These are phyloP conservation scores for Zaprionus ornatus DNA, from an alignment of 1,140 invertebrate genomes.

Conservation along the genomic window DNA sequence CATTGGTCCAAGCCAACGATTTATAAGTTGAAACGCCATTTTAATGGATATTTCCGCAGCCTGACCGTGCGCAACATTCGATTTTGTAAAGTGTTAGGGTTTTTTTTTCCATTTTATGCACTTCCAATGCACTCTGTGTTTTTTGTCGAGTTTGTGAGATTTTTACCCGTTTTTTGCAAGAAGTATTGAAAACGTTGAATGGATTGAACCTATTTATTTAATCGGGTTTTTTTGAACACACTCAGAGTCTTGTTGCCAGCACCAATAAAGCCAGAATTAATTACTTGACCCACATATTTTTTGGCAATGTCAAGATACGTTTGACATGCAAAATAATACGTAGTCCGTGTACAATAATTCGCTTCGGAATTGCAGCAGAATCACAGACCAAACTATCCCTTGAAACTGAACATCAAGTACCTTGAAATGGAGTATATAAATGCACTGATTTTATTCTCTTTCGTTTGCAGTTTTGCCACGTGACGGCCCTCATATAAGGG, in stretches of 20 bases:
- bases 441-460: constrained; percentile 3
- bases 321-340: neutral
- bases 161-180: neutral
- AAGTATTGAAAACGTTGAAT: constrained; percentile 10
- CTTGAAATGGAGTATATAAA: constrained; percentile 16
- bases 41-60: constrained; percentile 80
- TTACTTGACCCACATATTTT: constrained; percentile 35
- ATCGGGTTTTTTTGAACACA: constrained; percentile 29
- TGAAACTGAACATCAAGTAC: neutral
- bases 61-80: constrained; percentile 62
- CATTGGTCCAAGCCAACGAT: constrained; percentile 56
- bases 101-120: constrained; percentile 20
- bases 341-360: neutral
- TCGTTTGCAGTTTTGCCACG: constrained; percentile 88
- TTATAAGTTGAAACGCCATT: constrained; percentile 82
- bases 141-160: neutral
- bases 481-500: constrained; percentile 91
- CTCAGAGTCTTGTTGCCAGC: constrained; percentile 30
- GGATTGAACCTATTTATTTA: constrained; percentile 18
- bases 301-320: neutral
- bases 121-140: constrained; percentile 8
- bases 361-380: neutral
- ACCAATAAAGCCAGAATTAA: constrained; percentile 62
- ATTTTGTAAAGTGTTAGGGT: constrained; percentile 51
- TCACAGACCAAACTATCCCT: neutral